Evolutionary conservation across 2,113 vertebrate genomes (phyloP).

Genomic region (Hippocampus abdominalis): DNA sequence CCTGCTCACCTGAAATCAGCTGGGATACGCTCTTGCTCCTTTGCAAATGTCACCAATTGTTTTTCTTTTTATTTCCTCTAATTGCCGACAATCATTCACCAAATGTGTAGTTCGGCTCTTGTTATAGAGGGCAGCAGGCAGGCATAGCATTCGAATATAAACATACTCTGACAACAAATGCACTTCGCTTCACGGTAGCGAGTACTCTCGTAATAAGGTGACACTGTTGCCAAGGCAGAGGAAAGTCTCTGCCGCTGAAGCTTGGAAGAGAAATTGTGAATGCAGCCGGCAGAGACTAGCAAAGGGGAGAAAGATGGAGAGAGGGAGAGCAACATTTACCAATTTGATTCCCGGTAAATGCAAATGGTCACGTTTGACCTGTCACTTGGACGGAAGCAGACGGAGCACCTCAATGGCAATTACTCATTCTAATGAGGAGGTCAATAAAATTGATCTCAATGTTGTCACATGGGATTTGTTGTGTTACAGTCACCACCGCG

Average conservation of each 20-base stretch:
- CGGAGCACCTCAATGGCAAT: conserved; percentile 25
- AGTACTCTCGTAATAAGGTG: conserved; percentile 46
- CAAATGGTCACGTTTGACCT: conserved; percentile 31
- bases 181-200: conserved; percentile 50
- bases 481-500: no score
- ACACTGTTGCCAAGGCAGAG: conserved; percentile 65
- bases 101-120: neutral
- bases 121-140: neutral
- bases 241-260: conserved; percentile 34
- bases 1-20: neutral
- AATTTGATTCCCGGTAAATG: conserved; percentile 7
- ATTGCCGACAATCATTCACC: neutral
- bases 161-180: conserved; percentile 37
- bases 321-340: neutral
- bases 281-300: conserved; percentile 19
- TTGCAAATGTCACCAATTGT: neutral
- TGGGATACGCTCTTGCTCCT: neutral
- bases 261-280: conserved; percentile 33
- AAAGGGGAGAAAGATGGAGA: conserved; percentile 2
- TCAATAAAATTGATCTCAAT: conserved; percentile 38
- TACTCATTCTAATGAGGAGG: conserved; percentile 38
- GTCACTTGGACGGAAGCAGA: conserved; percentile 20
- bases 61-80: neutral
- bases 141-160: conserved; percentile 19
- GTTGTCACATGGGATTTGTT: conserved; percentile 15